A percentile compares a stretch with the other conserved stretches of the same genome.
phyloP scores from a whole-genome alignment of 2,888 invertebrate species.

The Apotomis betuletana region DNA sequence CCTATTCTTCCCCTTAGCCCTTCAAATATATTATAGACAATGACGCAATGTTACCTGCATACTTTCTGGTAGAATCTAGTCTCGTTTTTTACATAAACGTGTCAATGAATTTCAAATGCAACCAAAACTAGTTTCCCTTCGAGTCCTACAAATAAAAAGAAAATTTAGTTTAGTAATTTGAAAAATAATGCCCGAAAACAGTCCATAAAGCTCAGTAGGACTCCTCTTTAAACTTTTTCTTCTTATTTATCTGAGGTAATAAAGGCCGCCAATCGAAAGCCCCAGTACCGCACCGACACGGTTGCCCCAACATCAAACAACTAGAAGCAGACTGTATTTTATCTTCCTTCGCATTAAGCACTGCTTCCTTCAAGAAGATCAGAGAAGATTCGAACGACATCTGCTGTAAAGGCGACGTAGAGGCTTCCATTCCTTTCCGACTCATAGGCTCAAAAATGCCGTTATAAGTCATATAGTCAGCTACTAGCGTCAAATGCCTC shows the following conservation, averaged over 20 bases:
- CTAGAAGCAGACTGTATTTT: conserved; percentile 92
- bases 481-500: conserved; percentile 95
- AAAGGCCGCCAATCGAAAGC: conserved; percentile 79
- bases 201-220: not conserved
- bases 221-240: conserved; percentile 23
- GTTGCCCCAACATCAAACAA: conserved; percentile 93
- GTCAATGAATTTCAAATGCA: too few relatives aligned
- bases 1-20: too few relatives aligned
- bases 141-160: too few relatives aligned
- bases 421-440: conserved; percentile 93
- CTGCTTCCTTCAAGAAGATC: conserved; percentile 91
- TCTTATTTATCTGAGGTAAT: conserved; percentile 17
- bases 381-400: conserved; percentile 99
- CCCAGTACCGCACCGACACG: conserved; percentile 93
- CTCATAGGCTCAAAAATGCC: conserved; percentile 96
- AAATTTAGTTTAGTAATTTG: too few relatives aligned
- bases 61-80: too few relatives aligned
- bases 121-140: too few relatives aligned
- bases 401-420: conserved; percentile 97
- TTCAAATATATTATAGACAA: too few relatives aligned
- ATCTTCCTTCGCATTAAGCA: conserved; percentile 88
- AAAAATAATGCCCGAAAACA: not conserved
- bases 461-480: conserved; percentile 99
- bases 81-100: too few relatives aligned
- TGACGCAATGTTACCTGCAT: too few relatives aligned